These are phyloP conservation scores for Felis chaus DNA, from an alignment of 2,113 vertebrate species.

Conservation along the genomic window DNA sequence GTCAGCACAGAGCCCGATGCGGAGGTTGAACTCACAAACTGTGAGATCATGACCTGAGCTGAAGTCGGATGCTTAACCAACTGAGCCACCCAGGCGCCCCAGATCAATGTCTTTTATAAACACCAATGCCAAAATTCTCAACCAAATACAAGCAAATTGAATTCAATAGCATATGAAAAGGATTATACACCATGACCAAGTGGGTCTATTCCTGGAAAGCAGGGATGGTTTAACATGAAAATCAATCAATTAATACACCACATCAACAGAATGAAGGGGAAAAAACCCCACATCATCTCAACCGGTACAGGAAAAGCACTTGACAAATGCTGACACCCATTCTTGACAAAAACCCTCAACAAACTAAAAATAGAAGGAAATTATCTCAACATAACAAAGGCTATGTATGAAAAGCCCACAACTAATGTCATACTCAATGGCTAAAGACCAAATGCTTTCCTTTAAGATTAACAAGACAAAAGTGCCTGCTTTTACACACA, in stretches of 20 bases:
- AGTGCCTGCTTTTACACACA: background rate
- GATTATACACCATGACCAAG: background rate
- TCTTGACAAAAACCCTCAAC: background rate
- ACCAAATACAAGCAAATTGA: background rate
- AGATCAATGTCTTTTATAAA: background rate
- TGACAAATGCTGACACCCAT: background rate
- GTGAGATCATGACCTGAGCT: no score
- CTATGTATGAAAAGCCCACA: background rate
- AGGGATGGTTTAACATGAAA: background rate
- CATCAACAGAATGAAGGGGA: background rate
- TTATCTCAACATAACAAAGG: background rate
- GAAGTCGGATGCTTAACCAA: no score
- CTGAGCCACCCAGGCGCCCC: no score
- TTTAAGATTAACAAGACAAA: background rate
- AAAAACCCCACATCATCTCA: background rate
- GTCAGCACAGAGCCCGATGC: no score
- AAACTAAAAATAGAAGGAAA: background rate
- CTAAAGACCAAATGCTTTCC: background rate
- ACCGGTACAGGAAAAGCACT: background rate
- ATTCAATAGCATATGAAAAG: background rate
- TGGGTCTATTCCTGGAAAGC: background rate
- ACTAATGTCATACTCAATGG: background rate
- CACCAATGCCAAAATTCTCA: background rate
- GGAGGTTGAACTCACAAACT: no score
- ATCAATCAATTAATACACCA: background rate